phyloP scores from a whole-genome alignment of 2,113 vertebrate species.

The Pelvicachromis taeniatus region DNA sequence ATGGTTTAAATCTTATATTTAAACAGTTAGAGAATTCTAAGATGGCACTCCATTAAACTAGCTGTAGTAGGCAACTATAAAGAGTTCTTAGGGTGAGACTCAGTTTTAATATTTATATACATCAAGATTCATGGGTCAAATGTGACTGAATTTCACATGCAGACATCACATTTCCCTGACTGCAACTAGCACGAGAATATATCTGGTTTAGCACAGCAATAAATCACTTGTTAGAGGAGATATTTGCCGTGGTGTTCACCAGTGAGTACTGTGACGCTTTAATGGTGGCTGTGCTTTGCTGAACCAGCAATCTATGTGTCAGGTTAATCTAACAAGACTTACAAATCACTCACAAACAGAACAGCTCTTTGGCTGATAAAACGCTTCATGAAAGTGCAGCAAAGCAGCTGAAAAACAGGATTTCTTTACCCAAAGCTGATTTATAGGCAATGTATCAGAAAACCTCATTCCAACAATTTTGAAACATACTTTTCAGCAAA shows the following conservation, averaged over 20 bases:
- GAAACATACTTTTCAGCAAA: too few species aligned
- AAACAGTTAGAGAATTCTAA: neutral
- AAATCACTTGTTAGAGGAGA: neutral
- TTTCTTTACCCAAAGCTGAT: neutral
- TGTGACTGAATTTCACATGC: neutral
- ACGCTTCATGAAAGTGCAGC: neutral
- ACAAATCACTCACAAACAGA: neutral
- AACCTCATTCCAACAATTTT: neutral
- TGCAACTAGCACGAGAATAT: neutral
- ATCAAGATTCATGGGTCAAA: neutral
- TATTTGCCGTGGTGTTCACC: neutral
- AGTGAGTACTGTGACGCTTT: neutral
- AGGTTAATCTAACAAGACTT: neutral
- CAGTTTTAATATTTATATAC: neutral
- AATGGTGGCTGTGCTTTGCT: rapidly evolving
- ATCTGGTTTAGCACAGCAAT: neutral
- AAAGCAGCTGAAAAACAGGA: neutral
- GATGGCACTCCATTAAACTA: neutral
- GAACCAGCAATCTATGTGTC: neutral
- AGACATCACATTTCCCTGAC: neutral
- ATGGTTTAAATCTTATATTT: neutral
- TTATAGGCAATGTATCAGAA: neutral
- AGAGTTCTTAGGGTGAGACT: neutral
- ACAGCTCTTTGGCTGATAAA: neutral
- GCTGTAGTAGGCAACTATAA: neutral